Evolutionary conservation across 2,113 vertebrate species (phyloP), one percentile per base, ranked within the genome.

Genomic region (Rhinoderma darwinii): DNA sequence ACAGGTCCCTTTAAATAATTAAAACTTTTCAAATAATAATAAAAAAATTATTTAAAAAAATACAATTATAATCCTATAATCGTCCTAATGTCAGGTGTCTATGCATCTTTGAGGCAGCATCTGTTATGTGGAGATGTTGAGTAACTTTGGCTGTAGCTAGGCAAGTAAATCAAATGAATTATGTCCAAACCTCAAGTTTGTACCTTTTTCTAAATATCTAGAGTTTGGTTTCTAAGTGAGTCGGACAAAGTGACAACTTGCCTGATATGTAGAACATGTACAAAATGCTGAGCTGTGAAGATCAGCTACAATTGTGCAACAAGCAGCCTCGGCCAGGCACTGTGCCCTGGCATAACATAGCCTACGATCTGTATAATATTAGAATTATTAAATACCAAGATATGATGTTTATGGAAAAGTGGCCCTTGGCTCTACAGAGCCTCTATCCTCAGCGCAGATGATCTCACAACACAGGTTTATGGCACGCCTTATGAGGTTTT

Each of bases 301-400:
- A 80, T 17, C 86, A 25, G 39, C 50, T 86, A 61, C n/a, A 74
- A 72, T 0, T 11, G 79, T 35, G 10, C 20, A 73, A 27, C 0
- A 89, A 47, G 66, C 20, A 50, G 7, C 22, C 54, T 17, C 32
- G 70, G 83, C 77, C 72, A 82, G 77, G 30, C 75, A 73, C 27
- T 81, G 50, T 15, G 25, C 1, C 35, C 30, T 87, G 88, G 86
- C 82, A 27, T 3, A 87, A 88, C 87, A 89, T n/a, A 84, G 61
- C n/a, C 3, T 44, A 39, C 87, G 84, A 18, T 0, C 59, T 88
- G 83, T 66, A 84, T 88, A 88, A 88, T 72, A 70, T 66, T 20
- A 74, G 8, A 54, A 47, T 89, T 88, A 92, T 85, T 61, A 86
- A 89, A 75, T 73, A 82, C n/a, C 56, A 30, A 78, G 84, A 90